phyloP scores from a whole-genome alignment of 2,888 invertebrate species.

The Pseudococcus jackbeardsleyi region DNA sequence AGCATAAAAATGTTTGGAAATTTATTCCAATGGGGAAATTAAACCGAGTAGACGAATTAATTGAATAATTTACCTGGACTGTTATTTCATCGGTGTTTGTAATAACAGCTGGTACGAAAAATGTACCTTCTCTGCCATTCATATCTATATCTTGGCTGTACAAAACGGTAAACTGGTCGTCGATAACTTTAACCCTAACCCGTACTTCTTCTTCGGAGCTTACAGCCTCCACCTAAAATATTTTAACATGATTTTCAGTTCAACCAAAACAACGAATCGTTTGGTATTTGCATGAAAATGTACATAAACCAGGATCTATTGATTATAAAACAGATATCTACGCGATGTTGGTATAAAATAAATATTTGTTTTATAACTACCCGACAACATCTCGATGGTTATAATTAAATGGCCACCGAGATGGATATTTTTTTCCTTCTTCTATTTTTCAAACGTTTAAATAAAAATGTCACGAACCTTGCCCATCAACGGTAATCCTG shows the following conservation, averaged over 20 bases:
- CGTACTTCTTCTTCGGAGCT: conserved; percentile 78
- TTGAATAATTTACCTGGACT: conserved; percentile 73
- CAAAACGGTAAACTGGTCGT: conserved; percentile 78
- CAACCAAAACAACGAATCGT: not conserved
- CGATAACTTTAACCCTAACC: conserved; percentile 78
- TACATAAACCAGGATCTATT: not conserved
- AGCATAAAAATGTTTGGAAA: not conserved
- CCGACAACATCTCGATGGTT: not conserved
- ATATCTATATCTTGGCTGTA: conserved; percentile 81
- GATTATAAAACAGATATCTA: not conserved
- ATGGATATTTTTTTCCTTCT: not conserved
- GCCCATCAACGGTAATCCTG: conserved; percentile 78
- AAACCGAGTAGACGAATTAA: not conserved
- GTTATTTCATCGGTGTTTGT: conserved; percentile 78
- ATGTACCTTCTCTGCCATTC: conserved; percentile 77
- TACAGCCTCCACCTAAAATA: conserved; percentile 77
- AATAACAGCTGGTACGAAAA: conserved; percentile 78
- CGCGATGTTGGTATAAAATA: conserved; percentile 3
- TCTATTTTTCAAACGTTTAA: conserved; percentile 42
- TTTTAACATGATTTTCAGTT: conserved; percentile 23
- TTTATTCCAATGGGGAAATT: not conserved
- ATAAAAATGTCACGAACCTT: conserved; percentile 72
- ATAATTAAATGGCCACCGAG: not conserved
- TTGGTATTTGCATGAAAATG: conserved; percentile 21
- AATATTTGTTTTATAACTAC: conserved; percentile 5